Percentiles rank a stretch among this genome's conserved stretches.
Conservation (phyloP, 1,140 invertebrate species). For the Panulirus ornatus region DNA sequence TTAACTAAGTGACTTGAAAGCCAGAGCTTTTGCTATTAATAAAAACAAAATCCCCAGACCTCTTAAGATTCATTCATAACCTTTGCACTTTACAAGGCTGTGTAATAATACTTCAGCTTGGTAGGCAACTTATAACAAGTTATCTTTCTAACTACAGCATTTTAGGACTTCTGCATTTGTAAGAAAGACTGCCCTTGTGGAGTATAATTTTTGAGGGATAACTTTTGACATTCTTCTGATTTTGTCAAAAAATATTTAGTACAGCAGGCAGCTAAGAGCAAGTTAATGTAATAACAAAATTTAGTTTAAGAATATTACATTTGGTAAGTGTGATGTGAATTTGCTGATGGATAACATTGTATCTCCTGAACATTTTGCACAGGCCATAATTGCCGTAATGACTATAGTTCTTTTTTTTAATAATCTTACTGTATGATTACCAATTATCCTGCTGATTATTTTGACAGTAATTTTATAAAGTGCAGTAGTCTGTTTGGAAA, state of each 20-base stretch:
- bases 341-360: neutral
- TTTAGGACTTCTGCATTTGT: neutral
- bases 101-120: neutral
- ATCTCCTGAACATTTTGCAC: neutral
- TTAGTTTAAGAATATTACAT: too few species aligned
- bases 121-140: neutral
- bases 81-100: neutral
- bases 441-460: too few species aligned
- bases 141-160: neutral
- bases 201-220: too few species aligned
- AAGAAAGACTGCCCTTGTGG: neutral
- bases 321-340: neutral
- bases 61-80: neutral
- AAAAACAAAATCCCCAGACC: neutral
- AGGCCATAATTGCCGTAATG: neutral
- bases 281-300: too few species aligned
- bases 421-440: neutral
- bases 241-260: too few species aligned
- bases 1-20: neutral
- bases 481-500: too few species aligned
- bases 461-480: too few species aligned
- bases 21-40: neutral
- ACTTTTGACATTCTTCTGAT: too few species aligned
- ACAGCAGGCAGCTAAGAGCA: too few species aligned
- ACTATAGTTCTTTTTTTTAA: neutral